Base-by-base conservation (phyloP, 1,140 invertebrate genomes). In the Danaus plexippus region DNA sequence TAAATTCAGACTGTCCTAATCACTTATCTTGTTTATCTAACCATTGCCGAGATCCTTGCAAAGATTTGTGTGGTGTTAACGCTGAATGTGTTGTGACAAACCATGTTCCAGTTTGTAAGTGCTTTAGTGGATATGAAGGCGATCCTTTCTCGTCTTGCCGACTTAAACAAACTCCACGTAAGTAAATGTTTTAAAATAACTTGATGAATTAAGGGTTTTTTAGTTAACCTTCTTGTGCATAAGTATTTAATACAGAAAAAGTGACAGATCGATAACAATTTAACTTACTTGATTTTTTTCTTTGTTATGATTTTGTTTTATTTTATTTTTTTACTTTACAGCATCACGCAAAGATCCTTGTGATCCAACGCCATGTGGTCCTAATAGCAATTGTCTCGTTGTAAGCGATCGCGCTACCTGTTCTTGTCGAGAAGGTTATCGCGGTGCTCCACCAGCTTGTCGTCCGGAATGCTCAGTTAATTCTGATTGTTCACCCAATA, bases 31-130 rank as follows among this genome's bases (percentile, higher is more conserved):
- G 96, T 80, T 87, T 96, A 41, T 93, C 94, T 61, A 92, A 95
- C 66, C 92, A 95, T 67, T 97, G 96, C 70, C 88, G 94, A 63
- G 92, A 97, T 89, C 95, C 95, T n/a, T 97, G 96, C 76, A 92
- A 91, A 54, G 94, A 95, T 40, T 89, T 95, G 46, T 97, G 96
- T 75, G 95, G 95, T 32, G 74, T 89, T 0, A 95, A 96, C 73
- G 94, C 95, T 2, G 91, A 94, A 75, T 97, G 95, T 73, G 88
- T 89, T 55, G 94, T 96, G 0, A 91, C 93, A 1, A 94, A 95
- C 73, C 95, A 96, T 72, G 87, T 95, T 57, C 94, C 95, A 1
- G 89, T 92, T 5, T 96, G 95, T 75, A 91, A 90, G 45, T 96
- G 95, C 65, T 76, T 91, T 3, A 90, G 89, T 59, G 94, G 93